Evolutionary conservation across 2,113 vertebrate species (phyloP).

Genomic region (human): DNA sequence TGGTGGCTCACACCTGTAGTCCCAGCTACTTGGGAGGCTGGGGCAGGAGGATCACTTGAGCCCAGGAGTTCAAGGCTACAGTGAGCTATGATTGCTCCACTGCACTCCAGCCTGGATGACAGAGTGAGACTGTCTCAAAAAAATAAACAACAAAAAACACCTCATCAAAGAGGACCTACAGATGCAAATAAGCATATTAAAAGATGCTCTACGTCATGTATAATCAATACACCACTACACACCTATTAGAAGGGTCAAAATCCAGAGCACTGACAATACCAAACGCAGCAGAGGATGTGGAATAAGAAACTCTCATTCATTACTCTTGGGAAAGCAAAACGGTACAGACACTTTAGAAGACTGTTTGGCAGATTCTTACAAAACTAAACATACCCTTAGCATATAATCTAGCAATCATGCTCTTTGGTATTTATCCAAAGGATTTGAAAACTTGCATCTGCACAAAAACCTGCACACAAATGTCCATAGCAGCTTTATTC

Average conservation of each 20-base stretch:
- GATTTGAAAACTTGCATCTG: neutral
- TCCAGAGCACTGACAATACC: neutral
- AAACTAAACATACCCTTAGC: neutral
- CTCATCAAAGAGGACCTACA: neutral
- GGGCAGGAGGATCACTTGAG: too few relatives aligned
- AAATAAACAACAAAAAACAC: neutral
- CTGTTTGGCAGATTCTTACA: neutral
- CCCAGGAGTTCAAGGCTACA: too few relatives aligned
- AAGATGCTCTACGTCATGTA: neutral
- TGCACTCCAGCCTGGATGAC: too few relatives aligned
- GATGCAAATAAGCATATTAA: neutral
- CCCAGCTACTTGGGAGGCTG: too few relatives aligned
- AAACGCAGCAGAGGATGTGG: neutral
- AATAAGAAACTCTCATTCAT: neutral
- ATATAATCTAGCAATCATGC: neutral
- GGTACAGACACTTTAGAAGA: neutral
- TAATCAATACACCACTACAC: neutral
- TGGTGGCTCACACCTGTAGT: too few relatives aligned
- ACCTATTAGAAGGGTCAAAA: neutral
- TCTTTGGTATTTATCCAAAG: neutral
- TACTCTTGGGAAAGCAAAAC: neutral
- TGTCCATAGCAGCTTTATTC: neutral
- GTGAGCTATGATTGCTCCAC: too few relatives aligned
- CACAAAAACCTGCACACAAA: neutral
- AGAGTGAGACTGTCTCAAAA: too few relatives aligned